Evolutionary conservation across 1,140 invertebrate species (phyloP), one percentile per base, ranked within the genome.

Genomic region (Polyergus mexicanus): DNA sequence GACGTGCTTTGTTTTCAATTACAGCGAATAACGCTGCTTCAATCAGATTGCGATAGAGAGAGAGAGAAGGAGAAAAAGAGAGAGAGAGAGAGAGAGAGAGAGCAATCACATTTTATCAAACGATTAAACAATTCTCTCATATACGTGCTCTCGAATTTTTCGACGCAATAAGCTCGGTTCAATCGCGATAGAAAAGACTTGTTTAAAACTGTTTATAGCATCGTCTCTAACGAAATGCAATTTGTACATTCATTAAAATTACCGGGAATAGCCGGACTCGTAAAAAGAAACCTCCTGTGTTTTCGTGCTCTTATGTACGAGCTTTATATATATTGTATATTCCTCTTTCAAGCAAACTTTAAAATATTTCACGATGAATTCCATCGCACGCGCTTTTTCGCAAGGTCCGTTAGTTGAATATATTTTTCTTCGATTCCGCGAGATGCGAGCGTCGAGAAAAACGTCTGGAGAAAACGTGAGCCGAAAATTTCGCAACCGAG

Each of bases 341-440:
- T 38, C n/a, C n/a, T 19, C 28, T 44, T 8, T 32, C 2, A 32
- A 32, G 32, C 32, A 32, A 58, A 19, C 22, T 69, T 25, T 44
- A 38, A 78, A 78, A 78, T 16, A 32, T 71, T 81, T 71, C 19
- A 19, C 65, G 22, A 13, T 35, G 58, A 71, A 47, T 47, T 83
- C 54, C 28, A 83, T 44, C 44, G 25, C 32, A 47, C 25, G 19
- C 19, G 5, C 47, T 51, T 19, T 8, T 32, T 28, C 54, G 54
- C 54, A 35, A 58, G 41, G 60, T 74, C 77, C 74, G 63, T 63
- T 25, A 25, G 47, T 54, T 47, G 68, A 54, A 80, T 80, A 38
- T 51, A 47, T 85, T 68, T 80, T 75, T 80, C 60, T 38, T 85
- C 11, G 74, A 77, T 85, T 41, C 38, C 62, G 13, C 51, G 65